These are phyloP conservation scores for Drosophila gaucha DNA, from an alignment of 2,888 invertebrate genomes.

Conservation along the genomic window DNA sequence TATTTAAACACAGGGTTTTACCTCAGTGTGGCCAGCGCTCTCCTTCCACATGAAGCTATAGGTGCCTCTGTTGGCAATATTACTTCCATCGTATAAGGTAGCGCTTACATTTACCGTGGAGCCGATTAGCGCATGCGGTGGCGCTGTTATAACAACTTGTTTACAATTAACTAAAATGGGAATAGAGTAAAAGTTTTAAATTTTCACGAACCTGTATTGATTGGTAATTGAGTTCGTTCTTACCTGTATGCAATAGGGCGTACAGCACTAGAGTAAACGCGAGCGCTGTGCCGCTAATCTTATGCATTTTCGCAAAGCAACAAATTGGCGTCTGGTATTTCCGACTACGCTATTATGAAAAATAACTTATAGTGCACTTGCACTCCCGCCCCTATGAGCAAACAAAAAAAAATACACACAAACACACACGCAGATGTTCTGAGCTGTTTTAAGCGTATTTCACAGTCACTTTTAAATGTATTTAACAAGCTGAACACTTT, in stretches of 20 bases:
- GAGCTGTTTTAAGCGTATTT: conserved; percentile 6
- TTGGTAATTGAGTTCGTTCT: conserved; percentile 9
- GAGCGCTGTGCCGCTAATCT: conserved; percentile 13
- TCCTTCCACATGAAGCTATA: conserved; percentile 88
- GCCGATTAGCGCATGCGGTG: conserved; percentile 90
- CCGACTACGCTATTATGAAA: conserved; percentile 39
- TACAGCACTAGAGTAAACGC: conserved; percentile 41
- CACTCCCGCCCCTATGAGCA: conserved; percentile 41
- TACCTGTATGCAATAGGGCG: conserved; percentile 57
- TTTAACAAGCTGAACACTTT: conserved; percentile 18
- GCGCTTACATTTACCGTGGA: conserved; percentile 88
- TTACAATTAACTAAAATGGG: conserved; percentile 44
- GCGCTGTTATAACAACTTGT: conserved; percentile 86
- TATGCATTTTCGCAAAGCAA: conserved; percentile 49
- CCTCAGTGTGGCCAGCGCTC: conserved; percentile 78
- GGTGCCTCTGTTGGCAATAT: conserved; percentile 81
- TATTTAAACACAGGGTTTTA: conserved; percentile 45
- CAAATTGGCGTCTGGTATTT: conserved; percentile 41
- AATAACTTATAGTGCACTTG: conserved; percentile 32
- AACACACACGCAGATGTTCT: conserved; percentile 35
- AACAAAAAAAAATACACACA: conserved; percentile 45
- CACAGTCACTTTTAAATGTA: conserved; percentile 15
- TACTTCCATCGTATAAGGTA: conserved; percentile 69
- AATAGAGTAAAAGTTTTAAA: conserved; percentile 4
- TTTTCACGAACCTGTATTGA: conserved; percentile 34